Conservation (phyloP, 1,140 invertebrate genomes). For the Stenopsyche tienmushanensis region DNA sequence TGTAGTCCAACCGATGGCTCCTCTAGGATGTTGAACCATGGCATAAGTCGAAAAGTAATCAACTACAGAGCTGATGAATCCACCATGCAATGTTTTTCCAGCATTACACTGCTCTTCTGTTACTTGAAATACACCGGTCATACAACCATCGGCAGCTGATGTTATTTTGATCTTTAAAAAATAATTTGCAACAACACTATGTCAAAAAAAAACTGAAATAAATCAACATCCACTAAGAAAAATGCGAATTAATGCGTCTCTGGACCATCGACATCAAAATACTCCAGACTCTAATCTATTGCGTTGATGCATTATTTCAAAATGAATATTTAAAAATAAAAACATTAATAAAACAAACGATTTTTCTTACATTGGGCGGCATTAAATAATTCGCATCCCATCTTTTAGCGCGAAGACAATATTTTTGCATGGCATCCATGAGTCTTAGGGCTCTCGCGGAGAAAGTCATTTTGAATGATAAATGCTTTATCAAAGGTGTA, state of each 20-base stretch:
- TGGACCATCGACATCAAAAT: too few relatives aligned
- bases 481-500: too few relatives aligned
- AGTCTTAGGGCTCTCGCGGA: neutral
- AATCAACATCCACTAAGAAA: too few relatives aligned
- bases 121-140: conserved; percentile 5
- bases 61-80: conserved; percentile 1
- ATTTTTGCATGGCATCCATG: conserved; percentile 4
- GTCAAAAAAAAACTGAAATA: too few relatives aligned
- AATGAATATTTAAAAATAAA: too few relatives aligned
- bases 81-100: conserved; percentile 6
- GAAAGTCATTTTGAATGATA: neutral
- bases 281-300: too few relatives aligned
- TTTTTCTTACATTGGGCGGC: neutral
- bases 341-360: neutral
- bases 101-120: conserved; percentile 17
- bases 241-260: too few relatives aligned
- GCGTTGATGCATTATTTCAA: too few relatives aligned
- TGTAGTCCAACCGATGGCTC: neutral
- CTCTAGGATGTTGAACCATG: conserved; percentile 7
- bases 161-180: conserved; percentile 18
- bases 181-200: too few relatives aligned
- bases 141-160: neutral
- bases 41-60: neutral
- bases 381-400: conserved; percentile 2
- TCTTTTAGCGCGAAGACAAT: neutral